Evolutionary conservation across 2,888 invertebrate genomes (phyloP), one percentile per base, ranked within the genome.

Genomic region (Terebella lapidaria): DNA sequence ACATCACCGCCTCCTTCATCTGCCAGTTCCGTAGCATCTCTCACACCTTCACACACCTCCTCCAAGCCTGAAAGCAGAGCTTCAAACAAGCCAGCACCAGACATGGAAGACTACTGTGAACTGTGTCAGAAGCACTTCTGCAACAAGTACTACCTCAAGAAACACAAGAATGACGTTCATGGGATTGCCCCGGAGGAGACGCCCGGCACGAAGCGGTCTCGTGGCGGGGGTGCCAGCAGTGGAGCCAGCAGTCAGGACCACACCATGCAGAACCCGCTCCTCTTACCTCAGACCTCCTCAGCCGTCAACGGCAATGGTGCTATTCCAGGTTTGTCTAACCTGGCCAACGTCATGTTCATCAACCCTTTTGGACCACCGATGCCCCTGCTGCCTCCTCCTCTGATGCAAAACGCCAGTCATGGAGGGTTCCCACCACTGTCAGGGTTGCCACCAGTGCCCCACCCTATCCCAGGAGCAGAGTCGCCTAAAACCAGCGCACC

Each of bases 121-220:
- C 71, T 81, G 18, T 82, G 81, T 69, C 75, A 81, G 70, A 82
- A 81, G 67, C 79, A 80, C 63, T 82, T 82, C 70, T 81, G 81
- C 68, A 81, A 81, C 73, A 81, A 81, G 71, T 82, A 82, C 75
- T 82, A 80, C 75, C 76, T 81, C 70, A 78, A 76, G 64, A 80
- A 80, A 63, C 81, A 81, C 68, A 79, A 79, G 67, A 72, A 74
- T 56, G 80, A 81, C 72, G 79, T 82, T 53, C 81, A 82, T 69
- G 81, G 80, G 49, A 79, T 81, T 55, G 59, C 62, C 5, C 58
- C 67, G 22, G 61, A 60, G 4, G 56, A 20, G 10, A 45, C 18
- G 20, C 46, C 24, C 18, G 15, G 29, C 45, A 5, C 49, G 15
- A 49, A 49, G 49, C 49, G 49, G 5, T 5, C 18, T 22, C 49